Conservation (phyloP, 2,888 invertebrate genomes). For the Leptinotarsa peninsularis region DNA sequence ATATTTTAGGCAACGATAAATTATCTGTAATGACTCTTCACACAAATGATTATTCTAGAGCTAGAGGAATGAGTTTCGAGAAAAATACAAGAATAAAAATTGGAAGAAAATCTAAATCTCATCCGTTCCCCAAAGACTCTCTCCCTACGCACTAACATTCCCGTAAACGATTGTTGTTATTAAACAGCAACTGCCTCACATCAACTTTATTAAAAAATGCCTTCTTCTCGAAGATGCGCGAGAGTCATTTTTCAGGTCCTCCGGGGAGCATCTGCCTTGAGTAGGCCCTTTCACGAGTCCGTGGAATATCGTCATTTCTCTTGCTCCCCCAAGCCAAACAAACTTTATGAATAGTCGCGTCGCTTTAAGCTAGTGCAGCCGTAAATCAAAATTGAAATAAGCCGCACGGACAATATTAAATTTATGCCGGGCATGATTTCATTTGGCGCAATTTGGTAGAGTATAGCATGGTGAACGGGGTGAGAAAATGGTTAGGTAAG, state of each 20-base stretch:
- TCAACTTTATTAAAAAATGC: constrained; percentile 21
- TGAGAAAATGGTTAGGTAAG: too few species aligned
- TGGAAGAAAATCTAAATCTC: not conserved
- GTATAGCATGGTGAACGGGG: not conserved
- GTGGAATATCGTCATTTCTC: constrained; percentile 16
- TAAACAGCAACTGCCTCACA: not conserved
- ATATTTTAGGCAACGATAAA: too few species aligned
- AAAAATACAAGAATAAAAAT: not conserved
- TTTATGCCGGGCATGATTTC: not conserved
- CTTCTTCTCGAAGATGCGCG: constrained; percentile 4
- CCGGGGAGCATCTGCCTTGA: constrained; percentile 3
- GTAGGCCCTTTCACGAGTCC: constrained; percentile 14
- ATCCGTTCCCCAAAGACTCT: not conserved
- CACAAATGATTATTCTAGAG: too few species aligned
- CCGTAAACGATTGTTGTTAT: not conserved
- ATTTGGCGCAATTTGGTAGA: not conserved
- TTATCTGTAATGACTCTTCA: too few species aligned
- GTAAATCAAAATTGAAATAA: constrained; percentile 36
- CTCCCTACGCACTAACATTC: not conserved
- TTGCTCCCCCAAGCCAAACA: constrained; percentile 26
- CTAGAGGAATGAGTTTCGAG: too few species aligned
- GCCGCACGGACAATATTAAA: constrained; percentile 17
- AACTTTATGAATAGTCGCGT: constrained; percentile 36
- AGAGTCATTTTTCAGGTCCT: not conserved
- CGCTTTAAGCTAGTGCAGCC: constrained; percentile 13